Conservation (phyloP, 2,113 vertebrate genomes). For the Apodemus sylvaticus region DNA sequence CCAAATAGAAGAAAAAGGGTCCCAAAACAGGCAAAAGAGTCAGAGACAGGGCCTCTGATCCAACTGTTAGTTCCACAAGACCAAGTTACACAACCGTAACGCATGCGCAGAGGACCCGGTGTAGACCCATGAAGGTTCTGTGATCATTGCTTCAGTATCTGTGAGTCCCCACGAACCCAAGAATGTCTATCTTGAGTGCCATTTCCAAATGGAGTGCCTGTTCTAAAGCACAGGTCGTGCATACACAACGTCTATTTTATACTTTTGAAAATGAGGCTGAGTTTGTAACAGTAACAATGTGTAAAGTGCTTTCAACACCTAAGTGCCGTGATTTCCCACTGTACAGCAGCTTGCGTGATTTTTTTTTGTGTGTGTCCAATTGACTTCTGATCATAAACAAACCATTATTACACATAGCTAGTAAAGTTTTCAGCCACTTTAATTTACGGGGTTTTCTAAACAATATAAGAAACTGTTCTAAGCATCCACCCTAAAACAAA, state of each 20-base stretch:
- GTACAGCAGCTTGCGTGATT: accelerated
- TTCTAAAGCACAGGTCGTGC: not conserved
- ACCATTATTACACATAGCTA: not conserved
- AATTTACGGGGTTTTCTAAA: not conserved
- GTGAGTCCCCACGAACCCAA: not conserved
- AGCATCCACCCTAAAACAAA: constrained; percentile 49
- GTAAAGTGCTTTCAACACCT: not conserved
- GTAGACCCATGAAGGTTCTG: not conserved
- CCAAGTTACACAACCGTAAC: not conserved
- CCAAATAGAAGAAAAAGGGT: not conserved
- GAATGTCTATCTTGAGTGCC: not conserved
- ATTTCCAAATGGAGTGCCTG: not conserved
- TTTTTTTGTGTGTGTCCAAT: not conserved
- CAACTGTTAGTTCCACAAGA: not conserved
- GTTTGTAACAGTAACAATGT: not conserved
- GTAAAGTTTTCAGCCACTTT: constrained; percentile 20
- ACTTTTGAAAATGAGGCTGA: not conserved
- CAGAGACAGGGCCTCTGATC: not conserved
- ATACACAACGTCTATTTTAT: not conserved
- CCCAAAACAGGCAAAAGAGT: not conserved
- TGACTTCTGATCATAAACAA: constrained; percentile 18
- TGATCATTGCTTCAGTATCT: not conserved
- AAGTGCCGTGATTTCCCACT: not conserved
- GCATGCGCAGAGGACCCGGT: not conserved
- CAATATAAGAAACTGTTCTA: not conserved